Conservation (phyloP, 2,797 vertebrate genomes). For the Esox masquinongy region DNA sequence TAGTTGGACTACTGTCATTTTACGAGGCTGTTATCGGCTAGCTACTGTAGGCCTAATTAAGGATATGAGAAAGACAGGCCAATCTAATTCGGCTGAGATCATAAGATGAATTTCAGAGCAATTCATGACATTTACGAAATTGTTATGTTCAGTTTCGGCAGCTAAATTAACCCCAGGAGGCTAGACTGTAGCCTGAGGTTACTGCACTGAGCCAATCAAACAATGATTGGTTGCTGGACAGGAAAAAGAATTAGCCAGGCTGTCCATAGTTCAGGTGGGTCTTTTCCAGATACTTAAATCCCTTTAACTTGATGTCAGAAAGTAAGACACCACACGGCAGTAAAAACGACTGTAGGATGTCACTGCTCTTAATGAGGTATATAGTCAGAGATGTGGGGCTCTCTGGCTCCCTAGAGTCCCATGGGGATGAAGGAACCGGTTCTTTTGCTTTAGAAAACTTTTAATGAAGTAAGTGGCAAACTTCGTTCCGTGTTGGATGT, state of each 20-base stretch:
- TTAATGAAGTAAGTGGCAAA: conserved; percentile 3
- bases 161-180: conserved; percentile 1
- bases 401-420: background rate
- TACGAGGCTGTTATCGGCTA: background rate
- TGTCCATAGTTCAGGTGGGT: conserved; percentile 3
- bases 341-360: background rate
- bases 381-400: conserved; percentile 4
- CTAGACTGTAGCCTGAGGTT: background rate
- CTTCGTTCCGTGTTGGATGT: background rate
- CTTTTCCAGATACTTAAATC: conserved; percentile 4
- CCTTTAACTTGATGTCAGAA: conserved; percentile 4
- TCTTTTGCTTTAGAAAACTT: conserved; percentile 5
- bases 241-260: conserved; percentile 5
- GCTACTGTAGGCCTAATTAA: background rate
- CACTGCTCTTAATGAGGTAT: conserved; percentile 6
- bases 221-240: conserved; percentile 1
- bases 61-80: background rate
- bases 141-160: conserved; percentile 2
- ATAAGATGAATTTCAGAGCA: background rate
- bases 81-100: background rate
- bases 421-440: background rate
- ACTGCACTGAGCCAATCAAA: conserved; percentile 1
- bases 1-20: background rate
- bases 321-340: background rate
- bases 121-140: conserved; percentile 1